Base-by-base conservation (phyloP, 2,797 vertebrate species). In the Neosilurus mollespiculum region DNA sequence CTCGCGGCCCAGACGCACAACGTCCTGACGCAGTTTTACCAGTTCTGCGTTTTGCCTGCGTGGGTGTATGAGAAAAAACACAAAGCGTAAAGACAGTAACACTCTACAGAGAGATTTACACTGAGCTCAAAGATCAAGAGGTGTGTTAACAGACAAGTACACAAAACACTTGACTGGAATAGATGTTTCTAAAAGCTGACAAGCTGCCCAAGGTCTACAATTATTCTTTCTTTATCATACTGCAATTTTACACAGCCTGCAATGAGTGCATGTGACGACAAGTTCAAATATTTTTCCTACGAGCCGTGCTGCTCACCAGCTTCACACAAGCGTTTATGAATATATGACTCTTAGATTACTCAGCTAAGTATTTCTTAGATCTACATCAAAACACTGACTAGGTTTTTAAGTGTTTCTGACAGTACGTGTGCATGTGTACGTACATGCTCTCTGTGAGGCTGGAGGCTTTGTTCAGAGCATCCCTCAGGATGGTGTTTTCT, bases 391-490 rank as follows among this genome's bases (percentile, higher is more conserved):
- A 26, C 24, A 54, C 9, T 54, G 71, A 16, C 11, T 49, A 14
- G 15, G 54, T 72, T 34, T 62, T 6, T 16, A 8, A 10, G 8
- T 18, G 1, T 51, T 53, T 2, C 3, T 49, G n/a, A 4, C 18
- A 58, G 81, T 58, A 22, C 16, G 73, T 20, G 26, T 76, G 26
- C 24, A 64, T 56, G 4, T 34, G 11, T 49, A 34, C 37, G 64
- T 80, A 97, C 96, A 95, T 97, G 96, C 96, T 96, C 88, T 97
- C 96, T 0, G 89, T 94, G 90, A 96, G 95, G 91, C 96, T 97
- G 1, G 96, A 97, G 26, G 96, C 96, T 91, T 97, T 94, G 91
- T 97, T 96, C 90, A 97, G 92, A 43, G 96, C 96, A 0, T 97
- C 96, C 82, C 96, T 93, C 56, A 97, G 93, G 90, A 97, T 97